Evolutionary conservation across 2,888 invertebrate genomes (phyloP).

Genomic region (Diplolepis rosae): DNA sequence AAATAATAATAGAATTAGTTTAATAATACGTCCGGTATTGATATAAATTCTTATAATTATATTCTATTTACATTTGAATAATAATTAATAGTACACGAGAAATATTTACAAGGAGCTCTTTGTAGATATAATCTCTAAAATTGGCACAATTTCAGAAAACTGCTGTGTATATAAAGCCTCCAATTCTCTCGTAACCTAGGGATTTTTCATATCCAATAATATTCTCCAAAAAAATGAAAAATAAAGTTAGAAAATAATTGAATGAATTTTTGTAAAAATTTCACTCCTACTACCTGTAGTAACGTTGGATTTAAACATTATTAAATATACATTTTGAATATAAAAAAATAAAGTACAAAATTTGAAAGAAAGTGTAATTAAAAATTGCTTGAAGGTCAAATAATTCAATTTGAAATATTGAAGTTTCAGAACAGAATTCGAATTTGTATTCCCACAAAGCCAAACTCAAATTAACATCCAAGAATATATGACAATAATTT

Average conservation of each 20-base stretch:
- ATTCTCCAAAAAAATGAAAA: background rate
- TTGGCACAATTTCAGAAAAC: conserved; percentile 1
- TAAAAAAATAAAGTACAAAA: too few species aligned
- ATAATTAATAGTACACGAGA: background rate
- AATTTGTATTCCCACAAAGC: too few species aligned
- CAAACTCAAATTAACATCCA: too few species aligned
- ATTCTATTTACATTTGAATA: background rate
- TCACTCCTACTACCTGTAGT: background rate
- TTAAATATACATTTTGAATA: too few species aligned
- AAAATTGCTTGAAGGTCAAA: too few species aligned
- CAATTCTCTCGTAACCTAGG: background rate
- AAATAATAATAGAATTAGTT: background rate
- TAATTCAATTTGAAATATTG: too few species aligned
- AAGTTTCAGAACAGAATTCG: too few species aligned
- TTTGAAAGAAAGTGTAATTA: too few species aligned
- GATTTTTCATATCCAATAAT: background rate
- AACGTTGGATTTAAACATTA: background rate
- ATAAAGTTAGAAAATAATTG: background rate
- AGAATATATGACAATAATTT: too few species aligned
- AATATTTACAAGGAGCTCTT: background rate
- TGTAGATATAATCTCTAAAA: background rate
- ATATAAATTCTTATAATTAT: background rate
- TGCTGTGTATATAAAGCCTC: background rate
- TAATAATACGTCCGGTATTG: background rate
- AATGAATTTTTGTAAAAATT: background rate